These are phyloP conservation scores for Hedya salicella DNA, from an alignment of 2,888 invertebrate genomes.

Conservation along the genomic window DNA sequence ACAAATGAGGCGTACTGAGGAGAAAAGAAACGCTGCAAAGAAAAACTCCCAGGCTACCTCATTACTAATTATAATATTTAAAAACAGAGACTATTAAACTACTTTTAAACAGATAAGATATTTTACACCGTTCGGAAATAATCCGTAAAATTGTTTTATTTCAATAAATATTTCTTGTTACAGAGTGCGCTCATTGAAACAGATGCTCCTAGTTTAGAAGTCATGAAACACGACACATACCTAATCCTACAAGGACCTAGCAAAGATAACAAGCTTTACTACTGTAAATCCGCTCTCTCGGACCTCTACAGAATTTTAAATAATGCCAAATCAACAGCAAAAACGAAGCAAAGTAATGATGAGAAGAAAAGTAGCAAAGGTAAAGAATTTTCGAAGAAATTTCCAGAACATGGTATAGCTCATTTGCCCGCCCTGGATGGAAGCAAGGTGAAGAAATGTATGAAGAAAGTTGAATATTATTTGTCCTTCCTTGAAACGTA, in stretches of 20 bases:
- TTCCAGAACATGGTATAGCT: conserved; percentile 80
- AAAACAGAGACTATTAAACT: no score
- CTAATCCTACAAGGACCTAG: conserved; percentile 87
- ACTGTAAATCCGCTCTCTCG: conserved; percentile 88
- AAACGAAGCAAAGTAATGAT: conserved; percentile 49
- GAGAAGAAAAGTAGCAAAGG: conserved; percentile 49
- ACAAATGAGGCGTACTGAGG: no score
- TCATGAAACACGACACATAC: conserved; percentile 86
- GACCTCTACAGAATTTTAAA: conserved; percentile 85
- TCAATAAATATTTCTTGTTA: conserved; percentile 53
- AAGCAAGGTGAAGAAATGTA: conserved; percentile 80
- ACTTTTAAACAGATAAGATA: no score
- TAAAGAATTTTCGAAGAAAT: conserved; percentile 82
- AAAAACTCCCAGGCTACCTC: no score
- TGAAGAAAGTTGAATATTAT: conserved; percentile 90
- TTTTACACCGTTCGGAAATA: no score
- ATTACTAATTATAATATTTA: no score
- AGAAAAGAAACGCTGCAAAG: no score
- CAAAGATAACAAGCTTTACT: conserved; percentile 78
- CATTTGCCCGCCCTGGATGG: conserved; percentile 79
- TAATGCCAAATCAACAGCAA: conserved; percentile 66
- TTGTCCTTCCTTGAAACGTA: conserved; percentile 86
- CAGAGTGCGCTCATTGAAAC: conserved; percentile 85
- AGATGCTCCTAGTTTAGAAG: conserved; percentile 83
- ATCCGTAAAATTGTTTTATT: no score